phyloP scores from a whole-genome alignment of 92 coral and sea anemone genomes.

The Muricea muricata region DNA sequence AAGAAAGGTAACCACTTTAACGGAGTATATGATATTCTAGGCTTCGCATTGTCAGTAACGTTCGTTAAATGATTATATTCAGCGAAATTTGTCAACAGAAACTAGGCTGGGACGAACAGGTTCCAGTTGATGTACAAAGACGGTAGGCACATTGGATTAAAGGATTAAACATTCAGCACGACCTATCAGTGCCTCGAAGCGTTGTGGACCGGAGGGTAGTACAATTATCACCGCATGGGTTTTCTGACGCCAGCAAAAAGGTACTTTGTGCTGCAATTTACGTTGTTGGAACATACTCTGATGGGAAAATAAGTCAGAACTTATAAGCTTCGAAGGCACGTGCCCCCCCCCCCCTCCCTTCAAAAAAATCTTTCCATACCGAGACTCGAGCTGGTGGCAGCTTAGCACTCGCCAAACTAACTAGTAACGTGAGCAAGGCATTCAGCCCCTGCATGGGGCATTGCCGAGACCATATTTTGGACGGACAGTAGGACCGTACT shows the following conservation, averaged over 20 bases:
- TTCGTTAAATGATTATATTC: neutral
- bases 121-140: slow-evolving; percentile 38
- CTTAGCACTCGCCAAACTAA: slow-evolving; percentile 20
- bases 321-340: neutral
- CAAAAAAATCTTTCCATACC: too few species aligned
- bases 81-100: slow-evolving; percentile 57
- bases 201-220: neutral
- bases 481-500: slow-evolving; percentile 15
- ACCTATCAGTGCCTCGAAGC: slow-evolving; percentile 70
- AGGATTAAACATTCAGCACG: too few species aligned
- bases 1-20: too few species aligned
- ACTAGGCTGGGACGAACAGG: slow-evolving; percentile 54
- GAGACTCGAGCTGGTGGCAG: too few species aligned
- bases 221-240: neutral
- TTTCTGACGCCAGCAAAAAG: slow-evolving; percentile 28
- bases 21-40: slow-evolving; percentile 69
- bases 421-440: neutral
- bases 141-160: slow-evolving; percentile 54
- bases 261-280: slow-evolving; percentile 28
- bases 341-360: too few species aligned
- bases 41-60: slow-evolving; percentile 57
- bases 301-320: slow-evolving; percentile 1
- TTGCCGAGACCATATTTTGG: neutral
- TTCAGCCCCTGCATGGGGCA: neutral
- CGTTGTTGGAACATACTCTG: neutral